Conservation (phyloP, 2,113 vertebrate genomes). For the Rhadina sibilatrix region DNA sequence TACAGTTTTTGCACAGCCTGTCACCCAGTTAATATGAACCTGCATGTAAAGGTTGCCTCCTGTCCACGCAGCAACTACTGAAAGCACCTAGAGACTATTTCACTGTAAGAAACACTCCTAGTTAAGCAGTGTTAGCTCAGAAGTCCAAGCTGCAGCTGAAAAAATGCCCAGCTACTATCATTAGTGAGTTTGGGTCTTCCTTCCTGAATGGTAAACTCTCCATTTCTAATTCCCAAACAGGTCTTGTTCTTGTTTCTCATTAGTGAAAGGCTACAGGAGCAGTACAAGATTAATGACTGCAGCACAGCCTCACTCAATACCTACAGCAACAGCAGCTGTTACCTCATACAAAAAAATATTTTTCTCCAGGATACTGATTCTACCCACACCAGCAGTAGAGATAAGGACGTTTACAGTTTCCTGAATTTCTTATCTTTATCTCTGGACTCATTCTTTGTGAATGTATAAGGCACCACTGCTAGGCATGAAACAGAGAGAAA, state of each 20-base stretch:
- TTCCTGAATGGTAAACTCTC: background rate
- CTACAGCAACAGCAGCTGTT: conserved; percentile 46
- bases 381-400: conserved; percentile 25
- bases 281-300: conserved; percentile 57
- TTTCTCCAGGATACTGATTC: conserved; percentile 3
- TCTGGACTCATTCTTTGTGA: background rate
- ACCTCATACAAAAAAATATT: conserved; percentile 44
- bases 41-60: background rate
- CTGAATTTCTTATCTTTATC: conserved; percentile 46
- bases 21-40: background rate
- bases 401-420: conserved; percentile 35
- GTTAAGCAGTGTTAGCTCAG: background rate
- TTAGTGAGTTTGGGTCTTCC: background rate
- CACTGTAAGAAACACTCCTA: background rate
- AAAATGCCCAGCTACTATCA: background rate
- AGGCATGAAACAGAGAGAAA: background rate
- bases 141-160: background rate
- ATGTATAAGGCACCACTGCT: background rate
- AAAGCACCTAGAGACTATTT: background rate
- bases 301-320: conserved; percentile 2
- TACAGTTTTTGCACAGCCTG: background rate
- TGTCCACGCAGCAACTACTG: background rate
- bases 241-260: conserved; percentile 41
- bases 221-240: background rate
- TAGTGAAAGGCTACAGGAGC: conserved; percentile 10